Evolutionary conservation across 2,113 vertebrate genomes (phyloP).

Genomic region (Chloebia gouldiae): DNA sequence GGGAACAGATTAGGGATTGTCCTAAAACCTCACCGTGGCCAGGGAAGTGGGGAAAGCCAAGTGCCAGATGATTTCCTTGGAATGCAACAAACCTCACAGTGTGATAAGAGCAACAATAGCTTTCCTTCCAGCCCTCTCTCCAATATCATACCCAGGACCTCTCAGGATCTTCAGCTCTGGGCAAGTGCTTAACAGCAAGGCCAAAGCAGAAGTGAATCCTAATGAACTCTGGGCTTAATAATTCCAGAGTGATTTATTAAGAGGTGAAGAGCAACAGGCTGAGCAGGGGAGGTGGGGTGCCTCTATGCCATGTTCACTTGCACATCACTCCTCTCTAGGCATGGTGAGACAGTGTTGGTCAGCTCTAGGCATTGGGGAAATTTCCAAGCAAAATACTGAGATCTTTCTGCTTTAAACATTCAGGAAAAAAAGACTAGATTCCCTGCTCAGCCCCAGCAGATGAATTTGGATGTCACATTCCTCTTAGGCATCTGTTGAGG

Average conservation of each 20-base stretch:
- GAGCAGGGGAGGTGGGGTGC: not conserved
- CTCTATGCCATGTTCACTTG: not conserved
- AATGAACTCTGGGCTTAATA: not conserved
- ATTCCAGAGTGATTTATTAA: not conserved
- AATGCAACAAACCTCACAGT: constrained; percentile 40
- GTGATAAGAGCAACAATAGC: constrained; percentile 40
- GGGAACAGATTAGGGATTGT: constrained; percentile 60
- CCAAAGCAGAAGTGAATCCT: not conserved
- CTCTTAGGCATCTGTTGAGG: not conserved
- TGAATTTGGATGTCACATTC: not conserved
- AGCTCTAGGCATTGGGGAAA: not conserved
- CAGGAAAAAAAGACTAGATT: not conserved
- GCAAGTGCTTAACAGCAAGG: not conserved
- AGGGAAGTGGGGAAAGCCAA: constrained; percentile 10
- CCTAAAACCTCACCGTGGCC: constrained; percentile 22
- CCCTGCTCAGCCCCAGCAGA: not conserved
- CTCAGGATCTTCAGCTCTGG: not conserved
- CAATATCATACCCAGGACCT: not conserved
- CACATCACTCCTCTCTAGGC: not conserved
- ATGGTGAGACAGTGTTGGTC: not conserved
- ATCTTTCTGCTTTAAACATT: not conserved
- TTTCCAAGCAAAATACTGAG: not conserved
- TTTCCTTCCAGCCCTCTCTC: not conserved
- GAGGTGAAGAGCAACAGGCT: not conserved
- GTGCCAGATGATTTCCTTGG: constrained; percentile 47